These are phyloP conservation scores for Narcine bancroftii DNA, from an alignment of 2,113 vertebrate species.

Conservation along the genomic window DNA sequence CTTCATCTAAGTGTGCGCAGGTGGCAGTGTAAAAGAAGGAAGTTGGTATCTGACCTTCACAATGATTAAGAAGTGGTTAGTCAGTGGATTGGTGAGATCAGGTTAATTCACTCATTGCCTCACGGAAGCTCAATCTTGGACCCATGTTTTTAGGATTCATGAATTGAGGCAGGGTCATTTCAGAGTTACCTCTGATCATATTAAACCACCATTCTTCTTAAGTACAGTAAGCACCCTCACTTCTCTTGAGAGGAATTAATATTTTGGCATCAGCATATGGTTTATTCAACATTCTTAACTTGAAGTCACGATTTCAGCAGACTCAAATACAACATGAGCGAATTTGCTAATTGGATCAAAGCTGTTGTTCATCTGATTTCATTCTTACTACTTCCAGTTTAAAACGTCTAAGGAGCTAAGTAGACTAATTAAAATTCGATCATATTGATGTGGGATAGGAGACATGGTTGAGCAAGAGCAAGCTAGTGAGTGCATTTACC, in stretches of 20 bases:
- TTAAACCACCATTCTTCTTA: neutral
- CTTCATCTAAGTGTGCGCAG: neutral
- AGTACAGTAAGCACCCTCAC: neutral
- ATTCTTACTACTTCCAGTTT: neutral
- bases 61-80: neutral
- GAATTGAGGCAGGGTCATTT: neutral
- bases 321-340: too few species aligned
- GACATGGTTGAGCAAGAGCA: neutral
- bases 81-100: neutral
- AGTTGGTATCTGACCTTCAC: neutral
- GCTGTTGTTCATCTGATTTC: neutral
- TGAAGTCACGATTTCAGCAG: neutral
- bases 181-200: neutral
- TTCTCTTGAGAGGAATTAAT: neutral
- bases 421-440: neutral
- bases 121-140: neutral
- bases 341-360: too few species aligned
- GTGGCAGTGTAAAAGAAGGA: neutral
- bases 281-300: neutral
- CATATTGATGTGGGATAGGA: neutral
- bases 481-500: too few species aligned
- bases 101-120: neutral
- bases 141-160: neutral
- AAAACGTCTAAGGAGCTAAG: neutral
- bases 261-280: neutral